Base-by-base conservation (phyloP, 2,113 vertebrate genomes). In the Percopsis transmontana region DNA sequence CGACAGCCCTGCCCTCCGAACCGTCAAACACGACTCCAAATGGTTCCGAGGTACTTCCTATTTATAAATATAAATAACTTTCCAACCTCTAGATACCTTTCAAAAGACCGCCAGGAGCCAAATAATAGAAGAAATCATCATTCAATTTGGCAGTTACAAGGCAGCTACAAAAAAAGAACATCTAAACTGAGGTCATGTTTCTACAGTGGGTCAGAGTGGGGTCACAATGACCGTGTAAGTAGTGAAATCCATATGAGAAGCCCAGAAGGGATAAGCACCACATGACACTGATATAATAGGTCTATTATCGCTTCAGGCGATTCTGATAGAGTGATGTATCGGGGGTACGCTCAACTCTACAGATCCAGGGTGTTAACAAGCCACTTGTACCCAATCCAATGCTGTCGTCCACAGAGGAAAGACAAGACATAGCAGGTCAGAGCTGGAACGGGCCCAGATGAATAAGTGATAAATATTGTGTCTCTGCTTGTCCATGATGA, bases 11-110 rank as follows among this genome's bases (percentile, higher is more conserved):
- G 94, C 96, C 40, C 94, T 99, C 44, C 95, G 97, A 79, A 99
- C 96, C 0, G 93, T 99, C 79, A 99, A 99, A 55, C 97, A 99
- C 0, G 97, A 99, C 81, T 99, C 97, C 88, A 99, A 98, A 74
- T 99, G 96, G 97, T 97, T 99, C 88, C 92, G 96, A 95, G 97
- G 97, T 99, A 90, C 69, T 86, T 74, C 11, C 10, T 5, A 21
- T 53, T 64, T 45, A 24, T 38, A 74, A 58, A 50, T 62, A 50
- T 52, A 56, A 73, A 76, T 61, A 33, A 16, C 24, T 56, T 50
- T 14, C 15, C 10, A 58, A 42, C 66, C 60, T 16, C 48, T 39
- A 51, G 55, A 64, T 58, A 50, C 44, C 47, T 72, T 66, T 62
- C 56, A 18, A 14, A 52, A 15, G 18, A 48, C 16, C 45, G 78